Conservation (phyloP, 2,113 vertebrate genomes). For the Anthoscopus minutus region DNA sequence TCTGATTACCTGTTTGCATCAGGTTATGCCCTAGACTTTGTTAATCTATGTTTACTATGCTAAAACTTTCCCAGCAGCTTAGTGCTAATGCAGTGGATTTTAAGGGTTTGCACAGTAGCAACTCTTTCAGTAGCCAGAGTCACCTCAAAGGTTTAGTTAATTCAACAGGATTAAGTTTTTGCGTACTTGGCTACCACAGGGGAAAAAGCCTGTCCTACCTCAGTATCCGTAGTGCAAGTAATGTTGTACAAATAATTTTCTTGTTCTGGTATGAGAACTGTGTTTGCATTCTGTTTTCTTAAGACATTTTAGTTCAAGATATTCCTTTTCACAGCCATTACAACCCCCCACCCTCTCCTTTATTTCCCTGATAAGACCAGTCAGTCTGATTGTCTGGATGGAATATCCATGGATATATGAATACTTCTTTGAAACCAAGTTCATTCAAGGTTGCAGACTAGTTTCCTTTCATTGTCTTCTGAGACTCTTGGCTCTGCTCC, state of each 20-base stretch:
- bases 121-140: background rate
- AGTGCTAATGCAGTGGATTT: conserved; percentile 24
- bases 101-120: background rate
- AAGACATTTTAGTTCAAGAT: background rate
- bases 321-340: background rate
- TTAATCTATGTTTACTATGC: conserved; percentile 2
- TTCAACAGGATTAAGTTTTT: background rate
- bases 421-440: background rate
- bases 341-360: background rate
- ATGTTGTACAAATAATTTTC: background rate
- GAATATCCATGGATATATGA: background rate
- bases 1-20: background rate
- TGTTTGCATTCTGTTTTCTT: background rate
- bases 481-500: background rate
- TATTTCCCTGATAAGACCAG: background rate
- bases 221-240: background rate
- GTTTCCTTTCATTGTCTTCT: conserved; percentile 23
- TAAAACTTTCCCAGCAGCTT: conserved; percentile 18
- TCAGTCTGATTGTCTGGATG: background rate
- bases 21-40: background rate
- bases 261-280: background rate
- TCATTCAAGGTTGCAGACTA: conserved; percentile 2
- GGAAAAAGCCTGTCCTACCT: background rate
- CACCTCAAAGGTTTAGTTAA: background rate
- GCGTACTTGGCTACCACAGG: background rate